Base-by-base conservation (phyloP, 2,113 vertebrate species). In the Entomyzon cyanotis region DNA sequence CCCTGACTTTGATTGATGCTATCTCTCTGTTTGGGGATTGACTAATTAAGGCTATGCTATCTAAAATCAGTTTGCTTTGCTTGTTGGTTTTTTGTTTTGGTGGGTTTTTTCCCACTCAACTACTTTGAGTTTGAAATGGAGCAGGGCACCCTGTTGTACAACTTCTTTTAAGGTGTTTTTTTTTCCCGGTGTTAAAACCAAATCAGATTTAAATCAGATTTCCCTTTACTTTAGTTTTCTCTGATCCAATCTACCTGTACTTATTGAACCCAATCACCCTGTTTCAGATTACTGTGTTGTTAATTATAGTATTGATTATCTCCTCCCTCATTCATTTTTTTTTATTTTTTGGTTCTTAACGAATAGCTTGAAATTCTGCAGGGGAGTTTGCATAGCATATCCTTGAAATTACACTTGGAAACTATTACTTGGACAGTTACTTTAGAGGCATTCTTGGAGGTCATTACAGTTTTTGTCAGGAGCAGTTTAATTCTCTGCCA, bases 401-500 rank as follows among this genome's bases (percentile, higher is more conserved):
- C 93, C 83, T 90, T 96, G 86, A 96, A 78, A 93, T 82, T 79
- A 62, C 41, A 39, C 65, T 92, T 94, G 76, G 86, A 95, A 95
- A 64, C 80, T 78, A 18, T 92, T 94, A 90, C 75, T 96, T 89
- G 90, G 93, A 89, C 76, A 90, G 83, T 95, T 87, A 73, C 80
- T 93, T 95, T 58, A 65, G 68, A 92, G 56, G 52, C 58, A 44
- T 89, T 92, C 93, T 87, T 93, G 69, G 88, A 96, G 94, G 90
- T 96, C 92, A 95, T 97, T 96, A 96, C 49, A 87, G 68, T 81
- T 97, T 96, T 96, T 97, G 95, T 96, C 95, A 96, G 90, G 94
- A 96, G 56, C n/a, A 58, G 83, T 96, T 97, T 96, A 94, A 94
- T 96, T 96, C 90, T 81, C 94, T 97, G 96, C 96, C 95, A 95